These are phyloP conservation scores for Phrixothrix hirtus DNA, from an alignment of 2,888 invertebrate species.

Conservation along the genomic window DNA sequence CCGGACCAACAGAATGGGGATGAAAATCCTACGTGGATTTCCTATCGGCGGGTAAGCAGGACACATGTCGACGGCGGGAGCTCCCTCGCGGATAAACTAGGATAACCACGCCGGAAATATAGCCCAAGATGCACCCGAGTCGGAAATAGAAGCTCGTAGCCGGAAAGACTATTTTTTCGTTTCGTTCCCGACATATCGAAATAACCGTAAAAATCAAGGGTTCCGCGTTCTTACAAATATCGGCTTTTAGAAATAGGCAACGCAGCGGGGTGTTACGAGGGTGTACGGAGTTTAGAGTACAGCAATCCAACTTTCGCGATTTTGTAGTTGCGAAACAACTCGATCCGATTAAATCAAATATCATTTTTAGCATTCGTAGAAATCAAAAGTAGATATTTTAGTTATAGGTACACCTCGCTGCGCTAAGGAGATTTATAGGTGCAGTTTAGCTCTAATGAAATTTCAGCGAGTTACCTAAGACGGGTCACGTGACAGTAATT, in stretches of 20 bases:
- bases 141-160: slow-evolving; percentile 62
- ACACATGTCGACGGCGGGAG: slow-evolving; percentile 62
- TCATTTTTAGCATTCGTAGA: slow-evolving; percentile 9
- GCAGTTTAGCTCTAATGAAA: slow-evolving; percentile 60
- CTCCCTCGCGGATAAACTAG: slow-evolving; percentile 63
- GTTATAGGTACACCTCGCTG: slow-evolving; percentile 5
- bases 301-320: slow-evolving; percentile 9
- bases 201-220: slow-evolving; percentile 44
- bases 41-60: slow-evolving; percentile 56
- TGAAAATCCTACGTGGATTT: slow-evolving; percentile 48
- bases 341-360: slow-evolving; percentile 16
- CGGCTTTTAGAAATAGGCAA: slow-evolving; percentile 40
- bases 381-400: slow-evolving; percentile 12
- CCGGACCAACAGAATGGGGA: slow-evolving; percentile 42
- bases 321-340: slow-evolving; percentile 6
- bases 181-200: slow-evolving; percentile 49
- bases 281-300: slow-evolving; percentile 16
- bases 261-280: slow-evolving; percentile 38
- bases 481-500: slow-evolving; percentile 46
- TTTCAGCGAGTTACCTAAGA: slow-evolving; percentile 49
- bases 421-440: slow-evolving; percentile 56
- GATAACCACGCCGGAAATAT: slow-evolving; percentile 63
- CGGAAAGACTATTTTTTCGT: slow-evolving; percentile 61
- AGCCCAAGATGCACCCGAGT: slow-evolving; percentile 53
- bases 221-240: slow-evolving; percentile 39